Evolutionary conservation across 2,888 invertebrate genomes (phyloP).

Genomic region (Orthosia incerta): DNA sequence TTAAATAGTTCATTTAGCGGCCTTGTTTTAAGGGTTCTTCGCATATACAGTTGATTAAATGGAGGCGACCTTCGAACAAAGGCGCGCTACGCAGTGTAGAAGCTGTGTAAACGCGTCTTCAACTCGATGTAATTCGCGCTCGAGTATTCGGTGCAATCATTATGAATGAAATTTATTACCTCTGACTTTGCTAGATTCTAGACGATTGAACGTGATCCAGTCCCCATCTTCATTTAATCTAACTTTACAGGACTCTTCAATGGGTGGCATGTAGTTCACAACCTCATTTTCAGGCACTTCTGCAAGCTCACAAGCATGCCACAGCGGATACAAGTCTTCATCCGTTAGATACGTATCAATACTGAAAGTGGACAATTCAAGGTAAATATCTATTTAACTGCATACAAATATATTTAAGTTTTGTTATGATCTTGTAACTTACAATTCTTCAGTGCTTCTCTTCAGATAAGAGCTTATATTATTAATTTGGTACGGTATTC

Average conservation of each 20-base stretch:
- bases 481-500: slow-evolving; percentile 74
- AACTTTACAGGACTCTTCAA: slow-evolving; percentile 90
- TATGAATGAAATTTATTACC: slow-evolving; percentile 31
- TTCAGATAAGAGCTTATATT: slow-evolving; percentile 71
- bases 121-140: too few species aligned
- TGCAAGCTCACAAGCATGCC: slow-evolving; percentile 76
- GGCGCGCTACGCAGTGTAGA: neutral
- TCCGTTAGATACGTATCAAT: slow-evolving; percentile 71
- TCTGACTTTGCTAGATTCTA: slow-evolving; percentile 64
- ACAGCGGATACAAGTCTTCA: slow-evolving; percentile 82
- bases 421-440: slow-evolving; percentile 64
- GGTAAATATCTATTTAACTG: neutral
- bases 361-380: slow-evolving; percentile 72
- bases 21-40: too few species aligned
- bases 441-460: slow-evolving; percentile 77
- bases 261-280: slow-evolving; percentile 88
- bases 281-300: slow-evolving; percentile 80
- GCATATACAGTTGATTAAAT: neutral
- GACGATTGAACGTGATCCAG: slow-evolving; percentile 65
- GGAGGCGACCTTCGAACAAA: neutral
- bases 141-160: too few species aligned
- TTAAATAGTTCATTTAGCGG: neutral
- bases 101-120: neutral
- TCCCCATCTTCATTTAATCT: slow-evolving; percentile 61
- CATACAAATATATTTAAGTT: neutral